Conservation (phyloP, 2,888 invertebrate species). For the Agrypnus murinus region DNA sequence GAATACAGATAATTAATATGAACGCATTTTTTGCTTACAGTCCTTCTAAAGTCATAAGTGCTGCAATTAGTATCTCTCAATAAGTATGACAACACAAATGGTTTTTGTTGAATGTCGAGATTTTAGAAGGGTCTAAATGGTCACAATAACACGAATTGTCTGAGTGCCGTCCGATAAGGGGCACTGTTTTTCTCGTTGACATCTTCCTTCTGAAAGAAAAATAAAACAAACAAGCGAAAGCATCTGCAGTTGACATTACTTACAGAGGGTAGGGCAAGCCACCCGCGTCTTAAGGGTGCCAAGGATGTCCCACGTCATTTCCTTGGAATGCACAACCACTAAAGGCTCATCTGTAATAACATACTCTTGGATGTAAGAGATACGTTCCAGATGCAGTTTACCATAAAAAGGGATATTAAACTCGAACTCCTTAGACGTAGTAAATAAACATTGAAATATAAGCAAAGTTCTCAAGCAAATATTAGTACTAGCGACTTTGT, state of each 20-base stretch:
- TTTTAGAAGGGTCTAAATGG: constrained; percentile 22
- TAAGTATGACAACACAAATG: constrained; percentile 10
- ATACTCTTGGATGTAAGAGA: constrained; percentile 47
- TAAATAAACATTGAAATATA: constrained; percentile 51
- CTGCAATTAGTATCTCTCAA: constrained; percentile 2
- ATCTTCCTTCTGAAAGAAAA: constrained; percentile 36
- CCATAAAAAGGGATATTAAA: constrained; percentile 48
- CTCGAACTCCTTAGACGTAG: constrained; percentile 30
- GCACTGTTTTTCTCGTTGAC: constrained; percentile 35
- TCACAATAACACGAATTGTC: constrained; percentile 30
- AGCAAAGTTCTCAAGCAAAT: constrained; percentile 50
- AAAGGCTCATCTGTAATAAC: constrained; percentile 47
- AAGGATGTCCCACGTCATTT: constrained; percentile 50
- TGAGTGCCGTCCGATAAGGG: constrained; percentile 31
- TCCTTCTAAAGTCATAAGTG: constrained; percentile 19
- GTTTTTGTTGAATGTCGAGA: constrained; percentile 16
- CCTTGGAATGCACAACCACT: constrained; percentile 39
- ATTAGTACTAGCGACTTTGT: constrained; percentile 48
- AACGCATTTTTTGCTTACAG: neutral
- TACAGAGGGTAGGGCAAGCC: constrained; percentile 37
- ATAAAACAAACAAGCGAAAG: constrained; percentile 41
- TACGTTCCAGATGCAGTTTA: constrained; percentile 52
- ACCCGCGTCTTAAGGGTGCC: constrained; percentile 30
- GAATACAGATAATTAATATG: too few relatives aligned
- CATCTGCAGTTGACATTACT: constrained; percentile 47